Conservation (phyloP, 2,113 vertebrate genomes). For the Malurus alboscapulatus region DNA sequence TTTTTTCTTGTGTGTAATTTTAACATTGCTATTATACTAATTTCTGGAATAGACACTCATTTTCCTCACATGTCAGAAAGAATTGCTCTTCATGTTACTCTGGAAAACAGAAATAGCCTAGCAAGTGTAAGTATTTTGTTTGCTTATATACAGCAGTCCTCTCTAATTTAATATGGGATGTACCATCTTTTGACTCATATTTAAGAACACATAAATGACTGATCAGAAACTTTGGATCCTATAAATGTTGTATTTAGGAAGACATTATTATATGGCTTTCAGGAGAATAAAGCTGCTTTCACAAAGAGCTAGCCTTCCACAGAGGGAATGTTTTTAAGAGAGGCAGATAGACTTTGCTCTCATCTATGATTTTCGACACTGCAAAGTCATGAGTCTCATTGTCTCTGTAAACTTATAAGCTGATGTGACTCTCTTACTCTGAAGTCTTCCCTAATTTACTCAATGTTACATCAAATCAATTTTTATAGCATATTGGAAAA, state of each 20-base stretch:
- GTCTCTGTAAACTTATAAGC: neutral
- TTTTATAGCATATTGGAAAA: constrained; percentile 32
- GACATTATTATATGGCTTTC: neutral
- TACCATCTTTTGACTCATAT: neutral
- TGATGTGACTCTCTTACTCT: neutral
- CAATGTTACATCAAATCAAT: neutral
- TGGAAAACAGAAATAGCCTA: neutral
- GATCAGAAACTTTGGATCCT: neutral
- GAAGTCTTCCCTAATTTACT: neutral
- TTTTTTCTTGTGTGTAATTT: neutral
- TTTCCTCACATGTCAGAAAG: neutral
- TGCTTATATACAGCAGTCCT: neutral
- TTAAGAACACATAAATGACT: neutral
- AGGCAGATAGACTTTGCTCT: neutral
- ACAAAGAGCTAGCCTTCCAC: neutral
- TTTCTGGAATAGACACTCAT: neutral
- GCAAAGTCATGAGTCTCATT: neutral
- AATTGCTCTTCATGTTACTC: neutral
- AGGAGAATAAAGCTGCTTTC: neutral
- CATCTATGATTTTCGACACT: neutral
- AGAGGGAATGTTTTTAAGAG: neutral
- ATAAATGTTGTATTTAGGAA: neutral
- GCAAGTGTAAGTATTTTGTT: neutral
- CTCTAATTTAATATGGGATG: neutral
- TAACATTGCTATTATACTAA: neutral